phyloP scores from a whole-genome alignment of 2,113 vertebrate genomes.

The Grantiella picta region DNA sequence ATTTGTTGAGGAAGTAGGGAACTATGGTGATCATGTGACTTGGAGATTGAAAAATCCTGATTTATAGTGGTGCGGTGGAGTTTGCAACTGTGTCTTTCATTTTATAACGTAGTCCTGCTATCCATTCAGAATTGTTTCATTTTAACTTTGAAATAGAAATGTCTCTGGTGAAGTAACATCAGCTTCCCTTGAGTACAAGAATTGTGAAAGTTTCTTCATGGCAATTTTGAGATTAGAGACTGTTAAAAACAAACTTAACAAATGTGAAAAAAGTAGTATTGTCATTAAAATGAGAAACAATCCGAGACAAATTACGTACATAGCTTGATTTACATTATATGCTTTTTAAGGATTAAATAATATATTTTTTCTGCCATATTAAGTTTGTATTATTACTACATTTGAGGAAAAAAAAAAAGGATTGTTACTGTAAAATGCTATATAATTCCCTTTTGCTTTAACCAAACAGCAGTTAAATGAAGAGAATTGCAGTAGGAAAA shows the following conservation, averaged over 20 bases:
- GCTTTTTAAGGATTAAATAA: background rate
- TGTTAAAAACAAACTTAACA: background rate
- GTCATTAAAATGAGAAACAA: background rate
- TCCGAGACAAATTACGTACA: background rate
- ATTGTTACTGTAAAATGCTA: background rate
- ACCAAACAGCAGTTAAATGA: background rate
- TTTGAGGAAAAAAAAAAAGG: background rate
- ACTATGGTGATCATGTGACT: background rate
- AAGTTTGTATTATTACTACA: background rate
- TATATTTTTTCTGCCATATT: background rate
- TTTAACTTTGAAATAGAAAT: background rate
- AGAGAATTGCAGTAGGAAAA: background rate
- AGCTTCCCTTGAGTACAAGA: background rate
- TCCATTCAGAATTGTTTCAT: background rate
- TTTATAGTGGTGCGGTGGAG: background rate
- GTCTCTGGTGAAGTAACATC: background rate
- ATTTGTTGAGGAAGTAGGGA: background rate
- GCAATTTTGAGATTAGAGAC: background rate
- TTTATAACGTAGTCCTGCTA: background rate
- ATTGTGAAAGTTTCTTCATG: background rate
- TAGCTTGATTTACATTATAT: background rate
- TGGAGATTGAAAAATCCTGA: background rate
- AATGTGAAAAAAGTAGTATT: background rate
- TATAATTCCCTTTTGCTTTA: background rate
- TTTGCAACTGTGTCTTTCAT: background rate